Conservation (phyloP, 2,888 invertebrate species). For the Heliconius charithonia region DNA sequence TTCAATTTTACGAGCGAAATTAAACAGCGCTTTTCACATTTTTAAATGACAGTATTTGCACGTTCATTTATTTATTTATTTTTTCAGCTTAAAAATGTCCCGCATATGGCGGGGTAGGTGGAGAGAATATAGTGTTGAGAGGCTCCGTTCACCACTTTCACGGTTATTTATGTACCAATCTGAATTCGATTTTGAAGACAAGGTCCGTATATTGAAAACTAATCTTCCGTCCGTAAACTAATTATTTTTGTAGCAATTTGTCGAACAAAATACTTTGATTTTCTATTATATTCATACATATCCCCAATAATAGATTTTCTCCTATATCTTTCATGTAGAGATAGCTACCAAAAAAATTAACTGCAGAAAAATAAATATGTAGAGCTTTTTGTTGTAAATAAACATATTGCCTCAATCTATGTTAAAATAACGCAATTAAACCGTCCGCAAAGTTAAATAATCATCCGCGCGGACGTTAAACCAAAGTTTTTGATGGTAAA, state of each 20-base stretch:
- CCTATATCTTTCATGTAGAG: no score
- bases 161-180: no score
- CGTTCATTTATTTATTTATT: not conserved
- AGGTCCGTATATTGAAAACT: no score
- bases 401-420: not conserved
- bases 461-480: slow-evolving; percentile 38
- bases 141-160: not conserved
- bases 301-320: no score
- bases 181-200: no score
- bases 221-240: no score
- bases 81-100: not conserved
- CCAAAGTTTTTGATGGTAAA: slow-evolving; percentile 47
- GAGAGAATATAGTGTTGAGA: not conserved
- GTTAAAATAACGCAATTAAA: slow-evolving; percentile 34
- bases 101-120: not conserved
- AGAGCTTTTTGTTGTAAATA: no score
- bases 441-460: slow-evolving; percentile 37
- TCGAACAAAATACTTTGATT: no score
- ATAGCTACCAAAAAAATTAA: no score
- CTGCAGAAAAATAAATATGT: no score
- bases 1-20: not conserved
- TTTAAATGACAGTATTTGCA: not conserved
- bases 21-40: not conserved
- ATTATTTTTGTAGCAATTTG: no score
- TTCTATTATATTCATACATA: no score